Base-by-base conservation (phyloP, 2,797 vertebrate species). In the Philypnodon macrostomus region DNA sequence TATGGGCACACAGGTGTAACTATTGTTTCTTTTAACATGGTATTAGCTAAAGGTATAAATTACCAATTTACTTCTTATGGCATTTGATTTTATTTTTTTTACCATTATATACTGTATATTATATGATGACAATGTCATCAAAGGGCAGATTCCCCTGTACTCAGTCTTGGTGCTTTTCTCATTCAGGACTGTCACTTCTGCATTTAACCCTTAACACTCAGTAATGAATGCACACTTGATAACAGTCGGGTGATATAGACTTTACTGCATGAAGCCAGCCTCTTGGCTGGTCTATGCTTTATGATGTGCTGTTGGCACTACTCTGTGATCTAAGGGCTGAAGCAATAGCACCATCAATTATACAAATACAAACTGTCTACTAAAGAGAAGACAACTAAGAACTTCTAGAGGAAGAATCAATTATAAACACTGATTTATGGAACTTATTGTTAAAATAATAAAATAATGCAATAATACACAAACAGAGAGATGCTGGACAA, bases 401-500 rank as follows among this genome's bases (percentile, higher is more conserved):
- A 54, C 10, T 11, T 62, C 24, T 71, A 78, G 53, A 62, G 31
- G 1, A 12, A 16, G 16, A 67, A 83, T 58, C 68, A 78, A 73
- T 85, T 71, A 87, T 68, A 81, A 71, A 73, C 79, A 80, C 77
- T 80, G 79, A 79, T 77, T 80, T 35, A 53, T 77, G 75, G 66
- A 83, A 84, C 77, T 78, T 33, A 85, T 75, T 60, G 58, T 79
- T 64, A 49, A 47, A 89, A 83, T 83, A 65, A 86, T 63, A 84
- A 15, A 14, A 75, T 76, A 87, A 81, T 87, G 79, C 80, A 72
- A 81, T 82, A 87, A 80, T 76, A 87, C 86, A 89, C 81, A 83
- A 71, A 91, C 87, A 89, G 77, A 90, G 67, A 87, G 79, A 90
- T 91, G 92, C 89, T 88, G 85, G 89, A 93, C 92, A 93, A 85